Conservation (phyloP, 2,888 invertebrate genomes). For the Diadegma fenestrale region DNA sequence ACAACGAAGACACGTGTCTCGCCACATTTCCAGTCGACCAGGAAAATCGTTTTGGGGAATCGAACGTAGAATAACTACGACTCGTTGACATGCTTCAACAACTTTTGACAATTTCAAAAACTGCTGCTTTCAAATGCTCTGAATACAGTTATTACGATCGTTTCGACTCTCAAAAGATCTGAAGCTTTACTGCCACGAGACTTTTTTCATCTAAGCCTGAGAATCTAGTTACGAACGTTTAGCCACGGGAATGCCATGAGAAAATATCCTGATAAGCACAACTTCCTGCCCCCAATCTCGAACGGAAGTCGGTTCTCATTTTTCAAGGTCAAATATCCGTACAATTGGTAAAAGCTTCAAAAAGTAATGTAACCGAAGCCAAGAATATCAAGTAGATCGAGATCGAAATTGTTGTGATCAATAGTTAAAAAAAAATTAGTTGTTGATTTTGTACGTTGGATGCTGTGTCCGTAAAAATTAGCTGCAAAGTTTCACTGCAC, state of each 20-base stretch:
- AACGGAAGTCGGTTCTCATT: conserved; percentile 33
- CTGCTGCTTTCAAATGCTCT: conserved; percentile 16
- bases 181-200: conserved; percentile 47
- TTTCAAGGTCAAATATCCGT: conserved; percentile 32
- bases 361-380: too few relatives aligned
- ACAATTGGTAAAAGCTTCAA: neutral
- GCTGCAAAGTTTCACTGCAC: neutral
- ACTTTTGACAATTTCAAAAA: conserved; percentile 19
- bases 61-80: conserved; percentile 73
- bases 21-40: conserved; percentile 65
- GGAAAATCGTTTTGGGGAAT: conserved; percentile 66
- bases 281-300: conserved; percentile 50
- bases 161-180: conserved; percentile 25
- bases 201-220: neutral
- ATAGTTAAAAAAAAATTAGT: too few relatives aligned
- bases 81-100: conserved; percentile 66
- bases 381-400: neutral
- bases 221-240: neutral
- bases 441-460: too few relatives aligned
- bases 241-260: neutral
- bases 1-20: conserved; percentile 70
- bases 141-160: conserved; percentile 35
- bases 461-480: neutral
- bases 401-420: too few relatives aligned
- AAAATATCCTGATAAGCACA: conserved; percentile 48